These are phyloP conservation scores for Allobates femoralis DNA, from an alignment of 2,797 vertebrate genomes.

Conservation along the genomic window DNA sequence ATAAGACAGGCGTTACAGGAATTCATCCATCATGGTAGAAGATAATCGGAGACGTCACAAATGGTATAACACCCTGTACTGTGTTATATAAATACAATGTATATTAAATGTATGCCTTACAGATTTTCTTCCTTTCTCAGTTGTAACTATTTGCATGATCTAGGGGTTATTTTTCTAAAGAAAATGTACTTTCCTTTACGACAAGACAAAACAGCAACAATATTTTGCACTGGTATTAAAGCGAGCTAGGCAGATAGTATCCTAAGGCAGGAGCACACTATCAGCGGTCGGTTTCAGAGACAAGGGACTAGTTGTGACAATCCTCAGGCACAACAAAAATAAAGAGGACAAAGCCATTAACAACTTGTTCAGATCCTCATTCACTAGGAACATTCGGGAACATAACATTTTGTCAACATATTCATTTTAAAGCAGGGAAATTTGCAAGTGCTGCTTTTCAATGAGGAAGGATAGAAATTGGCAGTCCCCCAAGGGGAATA, in stretches of 20 bases:
- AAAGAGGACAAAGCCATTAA: slow-evolving; percentile 39
- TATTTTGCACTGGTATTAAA: background rate
- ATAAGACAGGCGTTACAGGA: background rate
- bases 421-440: slow-evolving; percentile 46
- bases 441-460: slow-evolving; percentile 48
- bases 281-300: background rate
- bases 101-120: too few species aligned
- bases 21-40: background rate
- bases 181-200: background rate
- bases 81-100: too few species aligned
- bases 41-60: background rate
- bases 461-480: slow-evolving; percentile 35
- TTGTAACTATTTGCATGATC: background rate
- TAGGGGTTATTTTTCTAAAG: background rate
- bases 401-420: slow-evolving; percentile 52
- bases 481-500: slow-evolving; percentile 39
- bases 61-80: too few species aligned
- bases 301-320: slow-evolving; percentile 30
- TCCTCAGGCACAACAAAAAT: slow-evolving; percentile 36
- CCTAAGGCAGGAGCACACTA: slow-evolving; percentile 17
- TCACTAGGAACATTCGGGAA: slow-evolving; percentile 35
- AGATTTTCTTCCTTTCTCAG: background rate
- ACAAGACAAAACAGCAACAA: background rate
- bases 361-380: slow-evolving; percentile 23
- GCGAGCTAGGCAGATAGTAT: background rate